Conservation (phyloP, 2,113 vertebrate species). For the Eira barbara region DNA sequence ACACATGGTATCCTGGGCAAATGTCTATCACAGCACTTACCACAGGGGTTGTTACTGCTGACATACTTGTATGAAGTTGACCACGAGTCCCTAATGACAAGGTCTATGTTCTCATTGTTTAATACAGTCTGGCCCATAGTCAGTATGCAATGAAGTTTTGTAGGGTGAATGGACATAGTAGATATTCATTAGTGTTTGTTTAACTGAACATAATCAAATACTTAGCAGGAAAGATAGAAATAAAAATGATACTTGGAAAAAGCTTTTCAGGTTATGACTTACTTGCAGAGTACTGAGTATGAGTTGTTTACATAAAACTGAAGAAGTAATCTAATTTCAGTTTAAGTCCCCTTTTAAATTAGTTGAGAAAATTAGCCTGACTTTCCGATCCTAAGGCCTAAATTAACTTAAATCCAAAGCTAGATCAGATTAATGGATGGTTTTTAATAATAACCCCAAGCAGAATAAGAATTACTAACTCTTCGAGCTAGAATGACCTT, state of each 20-base stretch:
- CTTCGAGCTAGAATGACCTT: neutral
- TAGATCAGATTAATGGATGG: neutral
- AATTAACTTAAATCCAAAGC: neutral
- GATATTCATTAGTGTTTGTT: neutral
- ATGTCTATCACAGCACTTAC: neutral
- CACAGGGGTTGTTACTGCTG: neutral
- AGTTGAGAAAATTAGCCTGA: slow-evolving; percentile 10
- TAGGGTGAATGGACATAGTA: neutral
- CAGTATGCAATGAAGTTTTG: neutral
- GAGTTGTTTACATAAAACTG: neutral
- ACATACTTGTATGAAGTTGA: neutral
- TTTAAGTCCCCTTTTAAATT: neutral
- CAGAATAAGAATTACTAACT: neutral
- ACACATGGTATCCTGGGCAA: neutral
- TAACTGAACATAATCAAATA: neutral
- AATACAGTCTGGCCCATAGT: neutral
- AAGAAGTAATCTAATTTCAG: slow-evolving; percentile 2
- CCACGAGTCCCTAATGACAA: neutral
- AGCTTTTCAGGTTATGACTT: neutral
- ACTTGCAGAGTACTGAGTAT: neutral
- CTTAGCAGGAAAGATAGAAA: neutral
- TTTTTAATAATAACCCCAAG: neutral
- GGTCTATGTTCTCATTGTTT: neutral
- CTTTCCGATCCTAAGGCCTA: neutral
- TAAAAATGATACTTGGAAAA: slow-evolving; percentile 10